Conservation (phyloP, 2,797 vertebrate species). For the Emydoidea blandingii region DNA sequence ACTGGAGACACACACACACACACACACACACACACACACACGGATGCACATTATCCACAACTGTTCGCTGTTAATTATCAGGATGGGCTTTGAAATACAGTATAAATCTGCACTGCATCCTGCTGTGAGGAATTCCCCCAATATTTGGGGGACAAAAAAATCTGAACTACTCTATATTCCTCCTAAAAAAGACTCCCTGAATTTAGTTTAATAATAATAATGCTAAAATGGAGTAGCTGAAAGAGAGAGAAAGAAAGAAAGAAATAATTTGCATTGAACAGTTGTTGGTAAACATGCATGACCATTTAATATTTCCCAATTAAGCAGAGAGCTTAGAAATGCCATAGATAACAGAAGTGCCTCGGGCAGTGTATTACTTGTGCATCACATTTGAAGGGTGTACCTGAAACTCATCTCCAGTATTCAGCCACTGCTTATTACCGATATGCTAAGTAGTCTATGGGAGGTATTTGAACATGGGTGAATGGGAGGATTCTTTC, state of each 20-base stretch:
- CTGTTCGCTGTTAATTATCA: not conserved
- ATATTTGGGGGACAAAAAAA: conserved; percentile 10
- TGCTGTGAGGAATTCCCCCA: not conserved
- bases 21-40: not conserved
- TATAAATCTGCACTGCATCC: conserved; percentile 5
- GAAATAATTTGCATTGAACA: fast-evolving
- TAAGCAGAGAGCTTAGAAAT: conserved; percentile 12
- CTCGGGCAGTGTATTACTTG: not conserved
- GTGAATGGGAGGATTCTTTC: not conserved
- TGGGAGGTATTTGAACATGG: not conserved
- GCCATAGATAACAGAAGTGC: not conserved
- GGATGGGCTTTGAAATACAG: conserved; percentile 1
- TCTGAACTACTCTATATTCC: not conserved
- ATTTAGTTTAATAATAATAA: conserved; percentile 25
- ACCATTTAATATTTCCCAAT: not conserved
- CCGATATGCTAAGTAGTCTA: not conserved
- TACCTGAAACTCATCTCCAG: not conserved
- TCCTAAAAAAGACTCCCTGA: conserved; percentile 20
- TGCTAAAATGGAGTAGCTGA: not conserved
- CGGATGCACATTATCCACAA: not conserved
- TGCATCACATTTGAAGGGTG: not conserved
- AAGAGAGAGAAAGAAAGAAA: fast-evolving
- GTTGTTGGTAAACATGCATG: not conserved
- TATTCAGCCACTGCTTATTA: not conserved
- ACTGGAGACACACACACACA: not conserved